Conservation (phyloP, 23 tunicate genomes). For the Botrylloides violaceus region DNA sequence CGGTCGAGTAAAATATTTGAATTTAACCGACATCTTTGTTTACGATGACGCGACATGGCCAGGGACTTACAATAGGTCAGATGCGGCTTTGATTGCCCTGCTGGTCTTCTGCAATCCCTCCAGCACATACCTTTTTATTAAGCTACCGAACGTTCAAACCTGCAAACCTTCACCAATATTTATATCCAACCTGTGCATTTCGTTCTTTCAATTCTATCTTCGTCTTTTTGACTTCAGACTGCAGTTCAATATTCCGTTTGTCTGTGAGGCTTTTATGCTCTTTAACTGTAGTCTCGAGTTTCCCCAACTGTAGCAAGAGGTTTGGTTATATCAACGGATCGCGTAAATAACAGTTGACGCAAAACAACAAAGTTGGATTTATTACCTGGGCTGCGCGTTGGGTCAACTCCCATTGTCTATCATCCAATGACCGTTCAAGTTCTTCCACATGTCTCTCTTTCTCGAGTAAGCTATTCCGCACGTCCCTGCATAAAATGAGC, state of each 20-base stretch:
- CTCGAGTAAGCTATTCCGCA: background rate
- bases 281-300: constrained; percentile 33
- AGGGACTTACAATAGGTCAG: too few relatives aligned
- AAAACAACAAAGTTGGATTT: background rate
- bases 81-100: too few relatives aligned
- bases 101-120: too few relatives aligned
- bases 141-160: too few relatives aligned
- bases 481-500: constrained; percentile 21
- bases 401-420: constrained; percentile 52
- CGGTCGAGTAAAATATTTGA: too few relatives aligned
- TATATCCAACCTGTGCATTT: constrained; percentile 33
- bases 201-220: constrained; percentile 48
- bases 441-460: constrained; percentile 19
- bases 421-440: constrained; percentile 50
- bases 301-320: constrained; percentile 24
- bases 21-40: too few relatives aligned
- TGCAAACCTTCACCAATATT: too few relatives aligned
- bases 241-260: constrained; percentile 37
- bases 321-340: background rate
- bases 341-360: background rate
- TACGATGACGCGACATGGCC: too few relatives aligned
- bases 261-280: constrained; percentile 33
- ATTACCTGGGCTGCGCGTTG: constrained; percentile 66
- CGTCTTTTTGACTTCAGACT: constrained; percentile 16
- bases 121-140: too few relatives aligned